Conservation (phyloP, 2,113 vertebrate genomes). For the Rhinolophus sinicus region DNA sequence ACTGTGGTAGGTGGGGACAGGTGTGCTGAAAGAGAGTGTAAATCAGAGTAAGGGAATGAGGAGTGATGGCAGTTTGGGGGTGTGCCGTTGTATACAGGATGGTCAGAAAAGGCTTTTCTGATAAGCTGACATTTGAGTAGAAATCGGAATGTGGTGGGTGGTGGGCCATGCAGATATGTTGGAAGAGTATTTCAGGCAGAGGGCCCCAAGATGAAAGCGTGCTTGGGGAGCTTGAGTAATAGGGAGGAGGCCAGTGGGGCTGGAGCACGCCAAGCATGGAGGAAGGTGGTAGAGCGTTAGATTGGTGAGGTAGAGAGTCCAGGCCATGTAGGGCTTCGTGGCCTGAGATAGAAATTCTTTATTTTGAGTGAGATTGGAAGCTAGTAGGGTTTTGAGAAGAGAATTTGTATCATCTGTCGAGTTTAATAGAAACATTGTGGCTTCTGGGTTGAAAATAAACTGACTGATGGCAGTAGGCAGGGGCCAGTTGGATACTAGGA, state of each 20-base stretch:
- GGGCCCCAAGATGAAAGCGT: not conserved
- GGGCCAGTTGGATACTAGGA: not conserved
- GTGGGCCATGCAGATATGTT: not conserved
- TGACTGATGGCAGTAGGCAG: too few relatives aligned
- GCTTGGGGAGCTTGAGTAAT: not conserved
- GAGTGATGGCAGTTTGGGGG: too few relatives aligned
- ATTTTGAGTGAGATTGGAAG: not conserved
- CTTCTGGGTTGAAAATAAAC: not conserved
- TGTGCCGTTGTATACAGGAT: rapidly evolving
- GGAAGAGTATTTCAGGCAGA: not conserved
- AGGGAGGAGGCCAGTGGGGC: not conserved
- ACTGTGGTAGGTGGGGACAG: not conserved
- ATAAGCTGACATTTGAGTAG: not conserved
- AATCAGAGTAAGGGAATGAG: not conserved
- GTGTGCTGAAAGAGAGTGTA: not conserved
- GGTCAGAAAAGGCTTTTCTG: not conserved
- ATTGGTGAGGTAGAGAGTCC: not conserved
- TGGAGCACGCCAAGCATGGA: rapidly evolving
- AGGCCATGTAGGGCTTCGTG: not conserved
- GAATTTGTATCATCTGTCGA: not conserved
- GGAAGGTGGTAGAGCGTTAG: not conserved
- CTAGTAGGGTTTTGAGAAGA: not conserved
- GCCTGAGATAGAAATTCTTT: not conserved
- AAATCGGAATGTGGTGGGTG: not conserved
- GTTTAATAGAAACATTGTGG: not conserved